Percentiles rank a stretch among this genome's conserved stretches.
Conservation (phyloP, 2,888 invertebrate genomes). For the Drosophila barbarae region DNA sequence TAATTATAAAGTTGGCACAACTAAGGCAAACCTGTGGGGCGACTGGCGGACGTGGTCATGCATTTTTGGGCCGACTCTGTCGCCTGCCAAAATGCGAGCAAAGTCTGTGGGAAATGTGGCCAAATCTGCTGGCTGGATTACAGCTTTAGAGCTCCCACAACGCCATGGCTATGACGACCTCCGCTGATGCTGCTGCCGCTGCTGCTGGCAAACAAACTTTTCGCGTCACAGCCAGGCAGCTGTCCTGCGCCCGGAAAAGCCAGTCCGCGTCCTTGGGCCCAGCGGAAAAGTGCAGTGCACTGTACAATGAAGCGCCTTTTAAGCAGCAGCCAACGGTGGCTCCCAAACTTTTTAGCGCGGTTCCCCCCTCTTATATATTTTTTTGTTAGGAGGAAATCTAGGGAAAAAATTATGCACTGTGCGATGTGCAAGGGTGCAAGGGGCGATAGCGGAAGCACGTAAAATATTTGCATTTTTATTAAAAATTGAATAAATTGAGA, state of each 20-base stretch:
- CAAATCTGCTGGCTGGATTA: slow-evolving; percentile 67
- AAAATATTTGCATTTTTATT: slow-evolving; percentile 70
- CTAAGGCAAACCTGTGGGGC: slow-evolving; percentile 54
- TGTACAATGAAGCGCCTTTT: slow-evolving; percentile 55
- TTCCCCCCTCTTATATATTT: neutral
- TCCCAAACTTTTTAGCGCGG: slow-evolving; percentile 28
- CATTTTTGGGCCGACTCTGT: slow-evolving; percentile 50
- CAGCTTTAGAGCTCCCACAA: slow-evolving; percentile 14
- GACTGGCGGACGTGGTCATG: slow-evolving; percentile 51
- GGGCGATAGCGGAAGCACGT: slow-evolving; percentile 24
- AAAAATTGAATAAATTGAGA: slow-evolving; percentile 63
- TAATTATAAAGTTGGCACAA: slow-evolving; percentile 59
- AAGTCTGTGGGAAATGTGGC: slow-evolving; percentile 68
- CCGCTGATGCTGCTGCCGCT: slow-evolving; percentile 15
- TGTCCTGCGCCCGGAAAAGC: slow-evolving; percentile 19
- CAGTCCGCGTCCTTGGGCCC: slow-evolving; percentile 36
- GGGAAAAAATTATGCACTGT: slow-evolving; percentile 17
- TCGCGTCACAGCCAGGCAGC: slow-evolving; percentile 29
- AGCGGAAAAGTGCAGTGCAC: slow-evolving; percentile 41
- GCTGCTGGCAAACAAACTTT: slow-evolving; percentile 42
- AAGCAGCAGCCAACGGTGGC: slow-evolving; percentile 40
- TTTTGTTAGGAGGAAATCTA: slow-evolving; percentile 21
- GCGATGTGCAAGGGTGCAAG: slow-evolving; percentile 32
- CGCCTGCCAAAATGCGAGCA: slow-evolving; percentile 49
- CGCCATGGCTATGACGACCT: slow-evolving; percentile 14